Evolutionary conservation across 2,888 invertebrate species (phyloP).

Genomic region (Erpobdella octoculata): DNA sequence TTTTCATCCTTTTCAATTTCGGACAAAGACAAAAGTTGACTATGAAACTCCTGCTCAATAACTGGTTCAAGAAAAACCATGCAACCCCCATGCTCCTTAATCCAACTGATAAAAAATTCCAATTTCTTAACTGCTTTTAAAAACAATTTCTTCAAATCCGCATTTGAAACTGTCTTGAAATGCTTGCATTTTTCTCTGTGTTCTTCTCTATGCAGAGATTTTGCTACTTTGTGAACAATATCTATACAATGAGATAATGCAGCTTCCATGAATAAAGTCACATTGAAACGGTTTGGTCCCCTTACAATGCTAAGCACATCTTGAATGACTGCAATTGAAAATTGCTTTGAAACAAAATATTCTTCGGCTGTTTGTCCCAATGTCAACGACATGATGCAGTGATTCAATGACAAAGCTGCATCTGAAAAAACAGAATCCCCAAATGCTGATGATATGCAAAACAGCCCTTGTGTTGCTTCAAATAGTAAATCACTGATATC

Average conservation of each 20-base stretch:
- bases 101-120: conserved; percentile 24
- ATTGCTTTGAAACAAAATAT: conserved; percentile 6
- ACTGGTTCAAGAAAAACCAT: too few relatives aligned
- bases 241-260: conserved; percentile 10
- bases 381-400: neutral
- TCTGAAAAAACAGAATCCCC: neutral
- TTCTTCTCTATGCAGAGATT: neutral
- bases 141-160: neutral
- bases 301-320: conserved; percentile 10
- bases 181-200: neutral
- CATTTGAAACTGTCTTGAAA: neutral
- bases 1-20: neutral
- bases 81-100: neutral
- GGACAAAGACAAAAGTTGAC: neutral
- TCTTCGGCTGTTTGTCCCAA: neutral
- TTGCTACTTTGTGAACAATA: neutral
- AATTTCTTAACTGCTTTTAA: conserved; percentile 12
- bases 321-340: conserved; percentile 8
- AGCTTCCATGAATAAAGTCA: conserved; percentile 6
- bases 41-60: neutral
- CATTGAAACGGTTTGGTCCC: neutral
- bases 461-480: neutral
- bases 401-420: neutral
- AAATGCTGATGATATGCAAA: conserved; percentile 4
- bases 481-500: conserved; percentile 10